Evolutionary conservation across 2,113 vertebrate genomes (phyloP).

Genomic region (Chauna torquata): DNA sequence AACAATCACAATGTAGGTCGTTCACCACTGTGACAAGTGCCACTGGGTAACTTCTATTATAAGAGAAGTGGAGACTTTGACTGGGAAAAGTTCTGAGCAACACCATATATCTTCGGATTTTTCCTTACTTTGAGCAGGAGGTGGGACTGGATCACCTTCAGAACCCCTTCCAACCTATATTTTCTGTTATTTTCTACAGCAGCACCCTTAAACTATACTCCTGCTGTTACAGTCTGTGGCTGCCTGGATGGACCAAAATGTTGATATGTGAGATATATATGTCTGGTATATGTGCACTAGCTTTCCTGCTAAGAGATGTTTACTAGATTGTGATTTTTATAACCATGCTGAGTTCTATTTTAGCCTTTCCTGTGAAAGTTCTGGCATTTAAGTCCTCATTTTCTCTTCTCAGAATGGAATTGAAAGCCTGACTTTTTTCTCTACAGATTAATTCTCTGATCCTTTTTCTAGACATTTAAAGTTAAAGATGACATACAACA

Average conservation of each 20-base stretch:
- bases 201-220: not conserved
- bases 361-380: not conserved
- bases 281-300: not conserved
- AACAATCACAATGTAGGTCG: not conserved
- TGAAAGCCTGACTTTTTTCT: not conserved
- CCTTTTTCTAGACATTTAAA: not conserved
- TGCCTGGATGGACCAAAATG: not conserved
- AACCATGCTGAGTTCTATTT: not conserved
- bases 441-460: not conserved
- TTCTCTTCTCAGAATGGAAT: not conserved
- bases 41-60: not conserved
- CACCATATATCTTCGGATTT: fast-evolving
- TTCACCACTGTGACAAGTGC: not conserved
- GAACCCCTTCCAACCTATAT: not conserved
- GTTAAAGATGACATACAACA: not conserved
- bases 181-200: not conserved
- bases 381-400: not conserved
- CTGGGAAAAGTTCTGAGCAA: not conserved
- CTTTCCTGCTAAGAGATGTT: not conserved
- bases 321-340: not conserved
- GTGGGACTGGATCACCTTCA: not conserved
- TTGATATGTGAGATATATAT: not conserved
- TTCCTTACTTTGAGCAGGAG: not conserved
- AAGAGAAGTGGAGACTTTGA: not conserved
- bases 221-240: not conserved